These are phyloP conservation scores for Nemotelus nigrinus DNA, from an alignment of 2,888 invertebrate genomes.

Conservation along the genomic window DNA sequence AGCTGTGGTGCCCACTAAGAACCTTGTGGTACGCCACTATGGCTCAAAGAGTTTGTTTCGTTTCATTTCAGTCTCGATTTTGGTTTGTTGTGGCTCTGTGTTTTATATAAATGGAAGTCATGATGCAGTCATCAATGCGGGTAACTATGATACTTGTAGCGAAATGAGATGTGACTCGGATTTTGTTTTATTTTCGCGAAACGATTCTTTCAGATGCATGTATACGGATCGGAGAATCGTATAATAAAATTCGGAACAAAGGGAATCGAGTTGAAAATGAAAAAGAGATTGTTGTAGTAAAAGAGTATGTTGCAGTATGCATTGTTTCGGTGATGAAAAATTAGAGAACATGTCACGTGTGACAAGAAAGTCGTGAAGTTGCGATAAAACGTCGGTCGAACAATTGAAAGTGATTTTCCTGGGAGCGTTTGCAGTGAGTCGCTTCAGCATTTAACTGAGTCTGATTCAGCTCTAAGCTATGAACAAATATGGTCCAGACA, in stretches of 20 bases:
- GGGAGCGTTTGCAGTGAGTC: background rate
- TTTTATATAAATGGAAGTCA: background rate
- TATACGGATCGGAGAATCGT: no score
- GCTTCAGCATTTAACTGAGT: background rate
- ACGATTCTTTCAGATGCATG: no score
- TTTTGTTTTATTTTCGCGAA: background rate
- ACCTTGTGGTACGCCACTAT: background rate
- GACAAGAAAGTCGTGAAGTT: constrained; percentile 36
- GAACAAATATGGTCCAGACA: background rate
- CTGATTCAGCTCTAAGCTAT: no score
- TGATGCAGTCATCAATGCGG: background rate
- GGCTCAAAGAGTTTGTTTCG: no score
- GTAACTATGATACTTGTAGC: background rate
- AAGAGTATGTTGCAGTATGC: background rate
- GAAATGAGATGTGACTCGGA: no score
- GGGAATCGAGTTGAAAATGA: background rate
- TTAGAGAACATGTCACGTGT: constrained; percentile 35
- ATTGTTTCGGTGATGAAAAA: background rate
- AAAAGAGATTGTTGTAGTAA: background rate
- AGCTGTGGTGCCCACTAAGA: background rate
- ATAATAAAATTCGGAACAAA: background rate
- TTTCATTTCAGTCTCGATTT: background rate
- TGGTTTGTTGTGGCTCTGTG: background rate
- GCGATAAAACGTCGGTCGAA: background rate
- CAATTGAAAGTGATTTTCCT: background rate